Base-by-base conservation (phyloP, 1,140 invertebrate genomes). In the Hormaphis cornu region DNA sequence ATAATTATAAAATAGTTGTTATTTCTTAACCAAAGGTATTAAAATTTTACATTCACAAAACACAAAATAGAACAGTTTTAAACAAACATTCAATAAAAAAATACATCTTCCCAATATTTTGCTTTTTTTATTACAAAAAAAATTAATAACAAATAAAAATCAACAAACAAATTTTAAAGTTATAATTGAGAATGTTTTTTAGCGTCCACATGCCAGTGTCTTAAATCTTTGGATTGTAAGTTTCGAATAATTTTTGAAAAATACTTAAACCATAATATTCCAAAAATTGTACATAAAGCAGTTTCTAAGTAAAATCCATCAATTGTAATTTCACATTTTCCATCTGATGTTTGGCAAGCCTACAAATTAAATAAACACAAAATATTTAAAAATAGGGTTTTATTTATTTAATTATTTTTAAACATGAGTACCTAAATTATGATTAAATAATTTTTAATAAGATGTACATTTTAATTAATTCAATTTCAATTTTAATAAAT, bases 261-360 rank as follows among this genome's bases (percentile, higher is more conserved):
- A 50, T 66, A 66, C 30, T 22, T 14, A 50, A 30, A 66, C 94
- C 94, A 97, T 0, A 91, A 50, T 69, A 93, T 84, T 18, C 94
- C 95, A 70, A 96, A 80, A 0, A 89, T 75, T n/a, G 90, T 79
- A 75, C 92, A 95, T 4, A 94, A 75, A 3, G 86, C 73, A n/a
- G 86, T 89, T 79, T 96, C 91, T 73, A 97, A 82, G 76, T 96
- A 97, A 78, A 91, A 98, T 5, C 95, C 95, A 79, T 98, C 95
- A 4, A 94, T 74, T 6, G 78, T 76, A 6, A 85, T 90, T 3
- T 81, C 70, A 75, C 94, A 97, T 3, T 66, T 66, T 44, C 61
- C 61, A 50, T 66, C 14, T 48, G 28, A 48, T 50, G 44, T 22
- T 66, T 48, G 40, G 35, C 61, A 66, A 46, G 44, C 44, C 61